Percentiles rank a stretch among this genome's conserved stretches.
Conservation (phyloP, 2,888 invertebrate genomes). For the Notocelia uddmanniana region DNA sequence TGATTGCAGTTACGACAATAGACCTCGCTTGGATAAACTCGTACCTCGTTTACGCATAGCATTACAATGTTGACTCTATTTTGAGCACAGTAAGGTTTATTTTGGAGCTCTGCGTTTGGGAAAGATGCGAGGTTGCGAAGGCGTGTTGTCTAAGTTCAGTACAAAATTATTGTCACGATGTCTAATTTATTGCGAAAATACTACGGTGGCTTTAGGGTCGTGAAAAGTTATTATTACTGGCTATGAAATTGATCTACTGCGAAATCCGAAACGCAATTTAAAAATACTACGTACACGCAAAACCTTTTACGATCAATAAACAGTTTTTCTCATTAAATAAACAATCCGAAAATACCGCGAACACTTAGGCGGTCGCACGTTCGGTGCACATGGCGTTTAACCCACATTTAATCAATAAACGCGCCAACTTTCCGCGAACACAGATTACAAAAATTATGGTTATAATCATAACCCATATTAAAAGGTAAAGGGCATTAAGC, state of each 20-base stretch:
- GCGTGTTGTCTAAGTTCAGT: slow-evolving; percentile 2
- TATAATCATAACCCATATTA: slow-evolving; percentile 6
- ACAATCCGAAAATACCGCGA: slow-evolving; percentile 38
- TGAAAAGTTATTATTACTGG: neutral
- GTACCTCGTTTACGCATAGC: neutral
- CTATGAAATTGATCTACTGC: neutral
- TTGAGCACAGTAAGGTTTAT: neutral
- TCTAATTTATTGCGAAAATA: neutral
- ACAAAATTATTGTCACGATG: neutral
- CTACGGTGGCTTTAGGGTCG: neutral
- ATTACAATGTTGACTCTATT: slow-evolving; percentile 1
- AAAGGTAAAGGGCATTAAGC: neutral
- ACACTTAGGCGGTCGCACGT: slow-evolving; percentile 43
- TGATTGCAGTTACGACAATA: slow-evolving; percentile 4
- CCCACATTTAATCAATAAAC: slow-evolving; percentile 57
- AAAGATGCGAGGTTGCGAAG: neutral
- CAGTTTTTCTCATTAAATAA: slow-evolving; percentile 32
- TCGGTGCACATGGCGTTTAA: slow-evolving; percentile 55
- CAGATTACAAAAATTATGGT: slow-evolving; percentile 44
- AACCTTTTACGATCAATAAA: slow-evolving; percentile 38
- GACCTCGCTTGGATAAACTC: slow-evolving; percentile 5
- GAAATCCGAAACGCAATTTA: slow-evolving; percentile 22
- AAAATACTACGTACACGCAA: slow-evolving; percentile 7
- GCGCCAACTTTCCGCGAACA: slow-evolving; percentile 52
- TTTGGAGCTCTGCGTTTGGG: neutral